Evolutionary conservation across 2,113 vertebrate species (phyloP).

Genomic region (Cervus canadensis): DNA sequence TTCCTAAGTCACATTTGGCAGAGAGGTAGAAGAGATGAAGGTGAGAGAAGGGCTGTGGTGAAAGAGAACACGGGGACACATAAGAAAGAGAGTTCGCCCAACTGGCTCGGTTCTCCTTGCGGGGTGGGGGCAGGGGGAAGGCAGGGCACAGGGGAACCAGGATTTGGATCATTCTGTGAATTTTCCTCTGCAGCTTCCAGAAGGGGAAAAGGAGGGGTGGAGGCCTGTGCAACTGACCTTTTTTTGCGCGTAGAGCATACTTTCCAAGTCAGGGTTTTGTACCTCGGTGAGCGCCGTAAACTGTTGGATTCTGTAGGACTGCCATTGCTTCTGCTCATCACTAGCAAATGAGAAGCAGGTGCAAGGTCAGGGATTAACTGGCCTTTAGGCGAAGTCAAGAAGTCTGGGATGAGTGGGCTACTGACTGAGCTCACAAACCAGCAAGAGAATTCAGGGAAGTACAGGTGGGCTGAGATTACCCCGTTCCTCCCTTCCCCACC

Average conservation of each 20-base stretch:
- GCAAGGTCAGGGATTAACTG: neutral
- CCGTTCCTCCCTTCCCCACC: neutral
- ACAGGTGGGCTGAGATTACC: neutral
- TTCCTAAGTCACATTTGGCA: neutral
- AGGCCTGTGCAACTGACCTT: neutral
- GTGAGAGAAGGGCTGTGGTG: neutral
- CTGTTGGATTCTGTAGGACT: neutral
- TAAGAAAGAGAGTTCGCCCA: neutral
- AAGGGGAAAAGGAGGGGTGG: neutral
- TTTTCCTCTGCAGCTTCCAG: neutral
- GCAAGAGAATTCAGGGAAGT: neutral
- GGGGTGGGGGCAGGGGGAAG: fast-evolving
- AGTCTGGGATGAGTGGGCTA: neutral
- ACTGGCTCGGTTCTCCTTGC: neutral
- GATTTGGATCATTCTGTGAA: neutral
- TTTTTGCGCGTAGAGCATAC: neutral
- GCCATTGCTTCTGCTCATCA: neutral
- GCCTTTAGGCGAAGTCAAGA: neutral
- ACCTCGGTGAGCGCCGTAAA: neutral
- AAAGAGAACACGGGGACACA: neutral
- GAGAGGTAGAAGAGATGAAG: neutral
- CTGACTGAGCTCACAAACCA: neutral
- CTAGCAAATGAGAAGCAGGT: neutral
- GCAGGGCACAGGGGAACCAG: fast-evolving
- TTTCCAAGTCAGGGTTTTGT: neutral